Conservation (phyloP, 2,797 vertebrate species). For the Euthynnus affinis region DNA sequence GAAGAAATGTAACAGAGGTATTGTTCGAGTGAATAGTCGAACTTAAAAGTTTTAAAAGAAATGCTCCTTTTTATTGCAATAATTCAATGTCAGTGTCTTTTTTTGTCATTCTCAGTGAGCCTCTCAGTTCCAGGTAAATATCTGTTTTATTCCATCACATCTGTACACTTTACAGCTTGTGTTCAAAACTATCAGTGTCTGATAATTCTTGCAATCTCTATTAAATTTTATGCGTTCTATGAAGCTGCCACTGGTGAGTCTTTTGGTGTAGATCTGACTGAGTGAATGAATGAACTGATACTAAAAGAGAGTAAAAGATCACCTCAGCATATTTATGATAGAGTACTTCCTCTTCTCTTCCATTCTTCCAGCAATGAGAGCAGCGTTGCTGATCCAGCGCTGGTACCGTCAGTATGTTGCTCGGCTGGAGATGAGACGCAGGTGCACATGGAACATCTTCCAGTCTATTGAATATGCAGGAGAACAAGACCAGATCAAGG, state of each 20-base stretch:
- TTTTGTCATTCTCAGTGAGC: slow-evolving; percentile 61
- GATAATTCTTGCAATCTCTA: slow-evolving; percentile 13
- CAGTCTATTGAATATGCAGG: slow-evolving; percentile 96
- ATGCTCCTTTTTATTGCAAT: background rate
- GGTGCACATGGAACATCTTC: slow-evolving; percentile 93
- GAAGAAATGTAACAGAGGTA: slow-evolving; percentile 85
- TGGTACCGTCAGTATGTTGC: slow-evolving; percentile 94
- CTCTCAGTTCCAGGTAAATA: slow-evolving; percentile 82
- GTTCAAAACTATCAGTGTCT: background rate
- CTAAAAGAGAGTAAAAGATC: background rate
- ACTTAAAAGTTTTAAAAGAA: background rate
- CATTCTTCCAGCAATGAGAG: slow-evolving; percentile 86
- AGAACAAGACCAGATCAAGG: slow-evolving; percentile 95
- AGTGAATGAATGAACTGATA: background rate
- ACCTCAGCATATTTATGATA: background rate
- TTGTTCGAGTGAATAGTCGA: background rate
- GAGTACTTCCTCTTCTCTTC: background rate
- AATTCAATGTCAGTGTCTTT: slow-evolving; percentile 1
- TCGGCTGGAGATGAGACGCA: slow-evolving; percentile 89
- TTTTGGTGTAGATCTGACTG: background rate
- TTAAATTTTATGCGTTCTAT: slow-evolving; percentile 21
- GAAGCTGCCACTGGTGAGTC: slow-evolving; percentile 84
- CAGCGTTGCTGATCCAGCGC: slow-evolving; percentile 93
- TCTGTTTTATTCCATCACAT: background rate
- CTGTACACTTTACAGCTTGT: background rate